Evolutionary conservation across 2,113 vertebrate species (phyloP), one percentile per base, ranked within the genome.

Genomic region (Antennarius striatus): DNA sequence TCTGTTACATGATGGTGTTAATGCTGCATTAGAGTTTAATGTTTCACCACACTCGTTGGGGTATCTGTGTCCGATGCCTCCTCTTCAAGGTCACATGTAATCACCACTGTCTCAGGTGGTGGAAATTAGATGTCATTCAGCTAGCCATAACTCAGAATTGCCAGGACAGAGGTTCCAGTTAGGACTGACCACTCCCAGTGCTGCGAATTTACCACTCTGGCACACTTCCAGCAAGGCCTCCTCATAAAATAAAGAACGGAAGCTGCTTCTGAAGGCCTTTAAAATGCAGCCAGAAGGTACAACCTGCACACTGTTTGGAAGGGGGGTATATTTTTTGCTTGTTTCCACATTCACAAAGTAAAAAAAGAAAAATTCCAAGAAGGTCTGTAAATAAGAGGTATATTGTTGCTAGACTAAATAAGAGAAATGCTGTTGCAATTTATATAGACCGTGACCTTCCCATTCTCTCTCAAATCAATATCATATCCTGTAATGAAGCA

Each of bases 61-160:
- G 54, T 7, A 3, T 63, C 62, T 15, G 5, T 51, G 22, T 39
- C 48, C 47, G 47, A 11, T 46, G 58, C 71, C 59, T 17, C 40
- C 39, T 56, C 17, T 56, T 69, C 73, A 75, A 78, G 73, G 71
- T n/a, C 66, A 62, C 48, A 57, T 75, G 8, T 62, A 63, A 84
- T 86, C 70, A 56, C 72, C 6, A 1, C 9, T 3, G 67, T 83
- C 77, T 74, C 73, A 82, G 77, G 77, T 73, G 82, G 61, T 42
- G 6, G 54, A 79, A 82, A 81, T 68, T 15, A 84, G 55, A 78
- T 77, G 70, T 80, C 65, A 50, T 43, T 66, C 63, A 58, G 60
- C 46, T n/a, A 5, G 53, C 45, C 40, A 71, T 82, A 66, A 83
- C 60, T 88, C 65, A 73, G 29, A 53, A 17, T 45, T n/a, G 15